Evolutionary conservation across 2,113 vertebrate genomes (phyloP), one percentile per base, ranked within the genome.

Genomic region (Callipepla squamata): DNA sequence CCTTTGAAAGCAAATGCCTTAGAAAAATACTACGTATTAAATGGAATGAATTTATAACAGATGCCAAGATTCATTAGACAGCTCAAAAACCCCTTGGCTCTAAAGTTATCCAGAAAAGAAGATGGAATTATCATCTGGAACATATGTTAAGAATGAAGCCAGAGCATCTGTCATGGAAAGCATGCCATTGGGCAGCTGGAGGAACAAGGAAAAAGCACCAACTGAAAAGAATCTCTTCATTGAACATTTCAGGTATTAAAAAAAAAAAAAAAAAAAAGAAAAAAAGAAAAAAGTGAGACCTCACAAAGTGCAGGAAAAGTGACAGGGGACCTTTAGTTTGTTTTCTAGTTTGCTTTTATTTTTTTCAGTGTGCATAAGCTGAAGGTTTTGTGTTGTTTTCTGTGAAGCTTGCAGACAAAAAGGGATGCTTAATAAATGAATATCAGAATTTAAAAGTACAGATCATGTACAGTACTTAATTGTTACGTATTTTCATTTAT

Each of bases 111-210:
- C 95, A 95, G 94, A 96, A 96, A 96, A 96, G 94, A 95, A 96
- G 92, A 95, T 95, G 93, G 95, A 95, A 96, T 96, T 95, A 95
- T 96, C 96, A 95, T 96, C 95, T 96, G 94, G 96, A 96, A 95
- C 96, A 95, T 96, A 96, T 96, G 96, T 94, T 96, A 94, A 96
- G 95, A 95, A 92, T 95, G 95, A 96, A 96, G 77, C 92, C 94
- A 94, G 92, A 96, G 96, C 95, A 95, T 96, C 96, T 96, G 96
- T 96, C 93, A 84, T 92, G 91, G 92, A 94, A 96, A 96, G 91
- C 92, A 95, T 96, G 95, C 91, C 94, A 94, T 94, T 96, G 96
- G 96, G 95, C 94, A 96, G 91, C 95, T 96, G 95, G 90, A 92
- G 89, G 92, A 95, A 20, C 83, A 76, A 4, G 22, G 83, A 92